Evolutionary conservation across 2,888 invertebrate species (phyloP).

Genomic region (Megalurothrips usitatus): DNA sequence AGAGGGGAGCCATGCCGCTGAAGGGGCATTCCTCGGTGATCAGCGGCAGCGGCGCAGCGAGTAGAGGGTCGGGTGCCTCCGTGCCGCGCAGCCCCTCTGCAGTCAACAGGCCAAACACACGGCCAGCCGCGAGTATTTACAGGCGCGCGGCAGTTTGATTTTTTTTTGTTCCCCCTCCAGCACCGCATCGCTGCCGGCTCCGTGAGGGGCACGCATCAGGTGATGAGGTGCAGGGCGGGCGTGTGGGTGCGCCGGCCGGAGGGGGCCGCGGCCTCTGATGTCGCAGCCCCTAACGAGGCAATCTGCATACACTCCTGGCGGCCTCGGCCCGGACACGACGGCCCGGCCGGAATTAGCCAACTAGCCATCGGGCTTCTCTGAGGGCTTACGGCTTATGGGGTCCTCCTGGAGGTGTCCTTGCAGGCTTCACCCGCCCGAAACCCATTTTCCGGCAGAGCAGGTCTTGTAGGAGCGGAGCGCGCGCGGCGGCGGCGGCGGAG

Average conservation of each 20-base stretch:
- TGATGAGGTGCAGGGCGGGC: background rate
- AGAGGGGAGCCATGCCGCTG: background rate
- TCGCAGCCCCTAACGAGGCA: background rate
- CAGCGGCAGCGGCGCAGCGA: too few relatives aligned
- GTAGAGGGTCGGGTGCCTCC: too few relatives aligned
- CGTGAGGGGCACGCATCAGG: too few relatives aligned
- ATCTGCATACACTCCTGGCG: background rate
- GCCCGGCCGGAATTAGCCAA: background rate
- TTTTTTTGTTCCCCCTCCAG: background rate
- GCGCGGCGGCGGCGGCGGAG: too few relatives aligned
- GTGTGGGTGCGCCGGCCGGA: background rate
- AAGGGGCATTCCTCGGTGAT: too few relatives aligned
- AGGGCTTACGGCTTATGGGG: background rate
- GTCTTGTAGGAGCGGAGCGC: too few relatives aligned
- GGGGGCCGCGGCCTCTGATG: background rate
- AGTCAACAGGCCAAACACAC: too few relatives aligned
- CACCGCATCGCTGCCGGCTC: too few relatives aligned
- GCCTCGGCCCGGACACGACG: background rate
- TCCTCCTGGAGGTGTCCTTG: too few relatives aligned
- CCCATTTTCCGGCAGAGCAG: background rate
- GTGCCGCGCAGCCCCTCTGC: too few relatives aligned
- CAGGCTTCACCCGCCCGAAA: background rate
- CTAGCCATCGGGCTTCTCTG: background rate
- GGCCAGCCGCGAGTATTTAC: too few relatives aligned
- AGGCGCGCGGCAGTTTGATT: background rate